These are phyloP conservation scores for Adoxophyes honmai DNA, from an alignment of 1,140 invertebrate genomes.

Conservation along the genomic window DNA sequence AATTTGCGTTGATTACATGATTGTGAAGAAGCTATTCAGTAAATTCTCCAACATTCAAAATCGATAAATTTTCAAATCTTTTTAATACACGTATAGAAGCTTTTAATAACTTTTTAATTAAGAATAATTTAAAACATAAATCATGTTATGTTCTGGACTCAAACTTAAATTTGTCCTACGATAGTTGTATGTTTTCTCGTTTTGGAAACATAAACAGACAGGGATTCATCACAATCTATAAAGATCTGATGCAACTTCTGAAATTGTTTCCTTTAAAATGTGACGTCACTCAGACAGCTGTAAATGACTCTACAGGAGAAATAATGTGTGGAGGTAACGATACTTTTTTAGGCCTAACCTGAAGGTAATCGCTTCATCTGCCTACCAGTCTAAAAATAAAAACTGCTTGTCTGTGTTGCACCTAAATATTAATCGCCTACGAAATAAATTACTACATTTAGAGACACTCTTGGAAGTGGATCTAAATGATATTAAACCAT, in stretches of 20 bases:
- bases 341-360: too few relatives aligned
- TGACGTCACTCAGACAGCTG: too few relatives aligned
- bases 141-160: background rate
- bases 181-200: background rate
- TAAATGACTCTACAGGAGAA: too few relatives aligned
- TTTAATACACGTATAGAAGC: too few relatives aligned
- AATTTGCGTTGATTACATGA: too few relatives aligned
- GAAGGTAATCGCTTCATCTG: too few relatives aligned
- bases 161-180: background rate
- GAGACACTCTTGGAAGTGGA: background rate
- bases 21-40: too few relatives aligned
- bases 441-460: background rate
- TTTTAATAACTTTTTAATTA: background rate
- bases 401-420: background rate
- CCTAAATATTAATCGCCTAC: background rate
- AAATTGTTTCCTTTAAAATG: background rate
- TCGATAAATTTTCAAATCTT: too few relatives aligned
- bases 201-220: background rate
- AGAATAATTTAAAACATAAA: background rate
- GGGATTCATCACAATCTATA: background rate
- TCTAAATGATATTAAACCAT: background rate
- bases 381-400: too few relatives aligned
- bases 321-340: too few relatives aligned
- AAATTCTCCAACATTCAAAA: too few relatives aligned
- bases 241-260: background rate